Evolutionary conservation across 2,113 vertebrate genomes (phyloP).

Genomic region (Tragelaphus buxtoni): DNA sequence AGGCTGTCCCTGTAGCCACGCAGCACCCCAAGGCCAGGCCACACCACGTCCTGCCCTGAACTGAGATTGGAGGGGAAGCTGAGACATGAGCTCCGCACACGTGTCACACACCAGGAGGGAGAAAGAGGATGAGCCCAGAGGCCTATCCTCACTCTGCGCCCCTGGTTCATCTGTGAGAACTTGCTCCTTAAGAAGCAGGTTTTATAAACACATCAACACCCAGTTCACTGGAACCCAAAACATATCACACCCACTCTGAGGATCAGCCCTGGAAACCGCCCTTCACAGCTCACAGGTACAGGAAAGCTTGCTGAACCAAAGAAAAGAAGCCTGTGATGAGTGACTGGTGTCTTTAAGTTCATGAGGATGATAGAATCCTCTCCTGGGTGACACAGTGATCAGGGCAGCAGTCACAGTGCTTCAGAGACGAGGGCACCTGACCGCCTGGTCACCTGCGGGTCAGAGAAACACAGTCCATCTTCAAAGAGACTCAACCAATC

Average conservation of each 20-base stretch:
- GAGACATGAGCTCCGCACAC: rapidly evolving
- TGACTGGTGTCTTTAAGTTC: background rate
- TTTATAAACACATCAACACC: background rate
- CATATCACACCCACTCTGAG: too few relatives aligned
- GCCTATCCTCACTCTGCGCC: too few relatives aligned
- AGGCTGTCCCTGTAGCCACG: rapidly evolving
- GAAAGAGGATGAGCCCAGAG: background rate
- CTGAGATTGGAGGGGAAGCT: background rate
- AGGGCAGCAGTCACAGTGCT: background rate
- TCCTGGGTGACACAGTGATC: background rate
- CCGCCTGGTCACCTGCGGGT: background rate
- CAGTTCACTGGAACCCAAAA: background rate
- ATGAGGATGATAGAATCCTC: rapidly evolving
- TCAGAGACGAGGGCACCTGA: background rate
- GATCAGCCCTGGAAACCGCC: background rate
- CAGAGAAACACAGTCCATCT: background rate
- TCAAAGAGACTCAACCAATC: background rate
- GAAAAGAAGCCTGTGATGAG: background rate
- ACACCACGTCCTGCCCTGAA: rapidly evolving
- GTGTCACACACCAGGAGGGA: background rate
- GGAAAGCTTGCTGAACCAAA: background rate
- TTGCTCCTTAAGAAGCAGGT: background rate
- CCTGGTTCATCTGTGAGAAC: background rate
- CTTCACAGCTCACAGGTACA: background rate
- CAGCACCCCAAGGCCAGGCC: background rate